Evolutionary conservation across 2,888 invertebrate species (phyloP), one percentile per base, ranked within the genome.

Genomic region (Dendrolimus houi): DNA sequence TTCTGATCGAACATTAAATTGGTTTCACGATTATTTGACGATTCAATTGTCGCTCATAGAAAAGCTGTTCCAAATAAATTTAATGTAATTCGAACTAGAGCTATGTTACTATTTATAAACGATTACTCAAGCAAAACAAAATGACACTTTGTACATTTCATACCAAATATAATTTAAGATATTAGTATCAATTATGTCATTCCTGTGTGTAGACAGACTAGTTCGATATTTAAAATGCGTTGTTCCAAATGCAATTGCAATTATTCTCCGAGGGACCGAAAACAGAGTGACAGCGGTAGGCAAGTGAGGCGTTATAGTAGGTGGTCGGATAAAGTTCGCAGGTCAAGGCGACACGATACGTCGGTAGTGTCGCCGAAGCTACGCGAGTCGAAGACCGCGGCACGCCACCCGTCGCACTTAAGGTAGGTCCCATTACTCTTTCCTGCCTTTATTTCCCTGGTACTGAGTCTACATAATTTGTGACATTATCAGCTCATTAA

Each of bases 371-470:
- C 74, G 71, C 65, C 66, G 64, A 59, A 67, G 68, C 67, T 68
- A 73, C 74, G 70, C 74, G 74, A 81, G 83, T 85, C 84, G 81
- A 81, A 74, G 83, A 85, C 82, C 85, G 77, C 78, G 65, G 67
- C 70, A 72, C 74, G 69, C 70, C 73, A 67, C 65, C 70, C 65
- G 62, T 61, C 69, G 63, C 74, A 70, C 74, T 77, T 75, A 79
- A 78, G 82, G 79, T 79, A 79, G 75, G 77, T 83, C 74, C 83
- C 82, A 82, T 83, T 83, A 82, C 77, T 79, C 72, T 72, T 77
- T 6, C 6, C 29, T 29, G 29, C 29, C 29, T 29, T 29, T 29
- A 29, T 29, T 29, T 29, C 29, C 29, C 6, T 29, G 6, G 29
- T 29, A 29, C 29, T 29, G 29, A 29, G 29, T 29, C 29, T 29